These are phyloP conservation scores for Stegophylla sp. DNA, from an alignment of 2,888 invertebrate genomes.

Conservation along the genomic window DNA sequence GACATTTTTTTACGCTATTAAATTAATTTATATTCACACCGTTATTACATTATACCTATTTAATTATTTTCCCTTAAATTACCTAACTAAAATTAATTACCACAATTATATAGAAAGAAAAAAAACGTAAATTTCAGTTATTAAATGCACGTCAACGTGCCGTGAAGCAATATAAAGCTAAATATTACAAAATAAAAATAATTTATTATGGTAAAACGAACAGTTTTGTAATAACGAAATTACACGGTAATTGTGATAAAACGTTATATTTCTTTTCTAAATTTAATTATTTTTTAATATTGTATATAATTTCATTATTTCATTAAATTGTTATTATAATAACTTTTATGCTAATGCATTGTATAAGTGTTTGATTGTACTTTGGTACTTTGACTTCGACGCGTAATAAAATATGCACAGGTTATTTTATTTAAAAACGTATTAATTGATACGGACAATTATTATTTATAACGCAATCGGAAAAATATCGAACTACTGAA, in stretches of 20 bases:
- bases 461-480: slow-evolving; percentile 33
- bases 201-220: slow-evolving; percentile 9
- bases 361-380: not conserved
- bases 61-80: not conserved
- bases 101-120: not conserved
- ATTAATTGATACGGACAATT: slow-evolving; percentile 40
- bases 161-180: slow-evolving; percentile 1
- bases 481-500: not conserved
- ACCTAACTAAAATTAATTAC: not conserved
- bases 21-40: not conserved
- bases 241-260: slow-evolving; percentile 14
- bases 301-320: not conserved
- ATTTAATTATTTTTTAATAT: slow-evolving; percentile 21
- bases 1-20: not conserved
- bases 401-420: not conserved
- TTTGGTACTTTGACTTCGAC: slow-evolving; percentile 11
- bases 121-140: not conserved
- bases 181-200: not conserved
- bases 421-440: slow-evolving; percentile 15
- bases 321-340: slow-evolving; percentile 15
- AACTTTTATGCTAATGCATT: not conserved
- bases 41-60: not conserved
- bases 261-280: slow-evolving; percentile 10
- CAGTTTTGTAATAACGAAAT: slow-evolving; percentile 32
- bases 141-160: not conserved